phyloP scores from a whole-genome alignment of 2,888 invertebrate species.

The Drosophila suboccidentalis region DNA sequence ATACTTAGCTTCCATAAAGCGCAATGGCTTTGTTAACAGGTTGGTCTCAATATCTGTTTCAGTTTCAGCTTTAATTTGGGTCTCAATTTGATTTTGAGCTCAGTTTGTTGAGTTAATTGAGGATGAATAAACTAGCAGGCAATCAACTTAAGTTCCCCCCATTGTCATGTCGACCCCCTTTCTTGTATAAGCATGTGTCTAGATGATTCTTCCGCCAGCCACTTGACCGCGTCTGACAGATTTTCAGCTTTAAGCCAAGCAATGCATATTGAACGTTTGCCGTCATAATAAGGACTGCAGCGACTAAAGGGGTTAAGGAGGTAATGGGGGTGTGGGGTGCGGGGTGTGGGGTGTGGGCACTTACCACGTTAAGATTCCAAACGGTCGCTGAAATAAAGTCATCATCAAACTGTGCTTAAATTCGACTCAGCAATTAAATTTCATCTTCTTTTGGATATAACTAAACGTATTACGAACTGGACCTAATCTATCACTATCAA shows the following conservation, averaged over 20 bases:
- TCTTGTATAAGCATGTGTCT: constrained; percentile 17
- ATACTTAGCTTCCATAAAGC: background rate
- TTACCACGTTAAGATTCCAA: constrained; percentile 48
- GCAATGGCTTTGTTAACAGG: constrained; percentile 28
- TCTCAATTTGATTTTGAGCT: background rate
- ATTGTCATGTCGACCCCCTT: background rate
- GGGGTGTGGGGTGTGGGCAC: constrained; percentile 21
- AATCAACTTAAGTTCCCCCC: constrained; percentile 50
- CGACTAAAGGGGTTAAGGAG: background rate
- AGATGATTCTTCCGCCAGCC: constrained; percentile 35
- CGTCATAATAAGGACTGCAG: constrained; percentile 24
- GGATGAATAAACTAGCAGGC: constrained; percentile 31
- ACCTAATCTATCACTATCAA: constrained; percentile 34
- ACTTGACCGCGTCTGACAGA: constrained; percentile 66
- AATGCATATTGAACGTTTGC: constrained; percentile 40
- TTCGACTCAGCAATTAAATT: background rate
- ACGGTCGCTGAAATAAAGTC: constrained; percentile 30
- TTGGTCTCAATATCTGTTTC: background rate
- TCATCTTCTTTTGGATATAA: background rate
- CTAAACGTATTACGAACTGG: constrained; percentile 1
- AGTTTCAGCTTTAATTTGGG: background rate
- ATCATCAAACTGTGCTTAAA: constrained; percentile 15
- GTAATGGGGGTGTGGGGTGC: background rate
- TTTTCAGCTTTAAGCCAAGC: constrained; percentile 33
- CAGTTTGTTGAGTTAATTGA: constrained; percentile 24